Percentiles rank a stretch among this genome's conserved stretches.
phyloP scores from a whole-genome alignment of 2,888 invertebrate genomes.

The Thecocarcelia acutangulata region DNA sequence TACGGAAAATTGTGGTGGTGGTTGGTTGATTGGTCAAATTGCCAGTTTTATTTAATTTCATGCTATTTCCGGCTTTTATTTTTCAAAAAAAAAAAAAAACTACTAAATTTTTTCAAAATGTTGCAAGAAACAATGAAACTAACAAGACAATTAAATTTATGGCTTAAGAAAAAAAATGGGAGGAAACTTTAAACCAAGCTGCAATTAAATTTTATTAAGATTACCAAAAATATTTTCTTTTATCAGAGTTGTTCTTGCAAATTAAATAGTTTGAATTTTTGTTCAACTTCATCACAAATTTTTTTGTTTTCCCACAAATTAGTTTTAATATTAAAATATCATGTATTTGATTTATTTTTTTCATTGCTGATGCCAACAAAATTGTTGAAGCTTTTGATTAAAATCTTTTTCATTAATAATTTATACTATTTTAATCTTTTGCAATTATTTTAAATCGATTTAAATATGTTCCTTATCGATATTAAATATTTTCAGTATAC shows the following conservation, averaged over 20 bases:
- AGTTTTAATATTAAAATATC: too few relatives aligned
- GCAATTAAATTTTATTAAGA: too few relatives aligned
- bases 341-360: background rate
- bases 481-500: slow-evolving; percentile 23
- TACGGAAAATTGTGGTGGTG: background rate
- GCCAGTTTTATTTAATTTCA: slow-evolving; percentile 57
- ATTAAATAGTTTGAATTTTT: too few relatives aligned
- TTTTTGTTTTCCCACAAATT: too few relatives aligned
- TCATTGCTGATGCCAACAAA: background rate
- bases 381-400: background rate
- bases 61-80: slow-evolving; percentile 40
- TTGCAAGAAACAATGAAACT: background rate
- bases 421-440: slow-evolving; percentile 27
- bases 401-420: background rate
- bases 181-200: too few relatives aligned
- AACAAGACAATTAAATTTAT: slow-evolving; percentile 26
- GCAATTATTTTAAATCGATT: slow-evolving; percentile 61
- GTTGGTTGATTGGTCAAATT: slow-evolving; percentile 24
- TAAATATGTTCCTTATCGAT: slow-evolving; percentile 52
- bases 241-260: too few relatives aligned
- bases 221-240: too few relatives aligned
- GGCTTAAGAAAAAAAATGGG: too few relatives aligned
- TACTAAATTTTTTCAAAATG: background rate
- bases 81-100: background rate
- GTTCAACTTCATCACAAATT: too few relatives aligned